These are phyloP conservation scores for Numida meleagris DNA, from an alignment of 2,113 vertebrate species.

Conservation along the genomic window DNA sequence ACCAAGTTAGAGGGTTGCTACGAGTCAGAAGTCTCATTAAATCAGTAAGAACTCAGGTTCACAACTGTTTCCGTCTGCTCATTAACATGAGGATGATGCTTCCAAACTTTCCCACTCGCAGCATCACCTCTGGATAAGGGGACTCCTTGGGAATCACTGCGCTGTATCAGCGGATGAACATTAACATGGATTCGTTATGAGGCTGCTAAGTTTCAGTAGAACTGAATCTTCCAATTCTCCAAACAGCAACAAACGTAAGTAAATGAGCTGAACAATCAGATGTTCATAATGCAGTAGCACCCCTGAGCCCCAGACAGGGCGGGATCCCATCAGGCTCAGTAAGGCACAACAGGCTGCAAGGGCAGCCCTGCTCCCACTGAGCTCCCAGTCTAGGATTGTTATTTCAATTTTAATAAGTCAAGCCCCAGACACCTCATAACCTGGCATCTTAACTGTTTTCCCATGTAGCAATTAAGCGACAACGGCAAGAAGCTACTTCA, in stretches of 20 bases:
- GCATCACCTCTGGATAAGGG: not conserved
- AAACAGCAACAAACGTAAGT: not conserved
- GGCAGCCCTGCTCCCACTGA: not conserved
- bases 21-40: not conserved
- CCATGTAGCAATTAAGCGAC: not conserved
- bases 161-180: not conserved
- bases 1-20: fast-evolving
- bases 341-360: not conserved
- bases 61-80: not conserved
- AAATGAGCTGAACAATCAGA: not conserved
- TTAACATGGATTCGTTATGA: not conserved
- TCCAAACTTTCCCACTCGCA: not conserved
- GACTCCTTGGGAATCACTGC: fast-evolving
- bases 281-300: not conserved
- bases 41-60: not conserved
- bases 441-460: not conserved
- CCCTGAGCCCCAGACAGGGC: not conserved
- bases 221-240: not conserved
- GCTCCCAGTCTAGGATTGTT: not conserved
- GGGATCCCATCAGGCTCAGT: not conserved
- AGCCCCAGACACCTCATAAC: not conserved
- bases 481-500: not conserved
- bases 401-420: not conserved
- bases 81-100: not conserved
- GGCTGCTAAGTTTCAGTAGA: not conserved